Base-by-base conservation (phyloP, 2,113 vertebrate genomes). In the Rana temporaria region DNA sequence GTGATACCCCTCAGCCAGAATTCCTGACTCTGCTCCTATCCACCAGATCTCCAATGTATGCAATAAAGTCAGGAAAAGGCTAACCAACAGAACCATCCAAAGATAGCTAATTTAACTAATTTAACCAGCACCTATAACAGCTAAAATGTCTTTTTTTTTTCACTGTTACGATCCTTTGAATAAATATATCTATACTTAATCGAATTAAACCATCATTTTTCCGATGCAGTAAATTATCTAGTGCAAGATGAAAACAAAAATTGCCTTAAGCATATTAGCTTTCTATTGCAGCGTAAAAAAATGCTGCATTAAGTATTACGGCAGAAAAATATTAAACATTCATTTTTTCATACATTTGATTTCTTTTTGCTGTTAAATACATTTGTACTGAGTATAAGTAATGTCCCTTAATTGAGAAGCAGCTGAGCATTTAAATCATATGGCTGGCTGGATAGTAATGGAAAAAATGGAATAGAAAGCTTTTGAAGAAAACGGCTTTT, bases 401-500 rank as follows among this genome's bases (percentile, higher is more conserved):
- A 57, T 52, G 24, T 72, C 53, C 52, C 15, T 8, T 72, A 56
- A 72, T 72, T 56, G 16, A 32, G 53, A 72, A 56, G 53, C 53
- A 72, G 55, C 22, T 30, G 24, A 57, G 69, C 42, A 70, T 70
- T 24, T 24, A 70, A 70, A 72, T 56, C 24, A 72, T 26, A 56
- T 8, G 24, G 24, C 56, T 72, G 52, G 56, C 53, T 24, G 69
- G 24, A 56, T 72, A 52, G 30, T 24, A 70, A 53, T 53, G 4
- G 20, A 70, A 70, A 30, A 32, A 48, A 48, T 48, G 42, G 42
- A 48, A 48, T 14, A 11, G 42, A 48, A 48, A 48, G 42, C 42
- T 48, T 30, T 11, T 48, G 42, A 11, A 48, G 42, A 48, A 48
- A 14, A 48, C 42, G 14, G 42, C 42, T 48, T 48, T 48, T 48